A percentile compares a stretch with the other conserved stretches of the same genome.
These are phyloP conservation scores for Promerops cafer DNA, from an alignment of 2,113 vertebrate genomes.

Conservation along the genomic window DNA sequence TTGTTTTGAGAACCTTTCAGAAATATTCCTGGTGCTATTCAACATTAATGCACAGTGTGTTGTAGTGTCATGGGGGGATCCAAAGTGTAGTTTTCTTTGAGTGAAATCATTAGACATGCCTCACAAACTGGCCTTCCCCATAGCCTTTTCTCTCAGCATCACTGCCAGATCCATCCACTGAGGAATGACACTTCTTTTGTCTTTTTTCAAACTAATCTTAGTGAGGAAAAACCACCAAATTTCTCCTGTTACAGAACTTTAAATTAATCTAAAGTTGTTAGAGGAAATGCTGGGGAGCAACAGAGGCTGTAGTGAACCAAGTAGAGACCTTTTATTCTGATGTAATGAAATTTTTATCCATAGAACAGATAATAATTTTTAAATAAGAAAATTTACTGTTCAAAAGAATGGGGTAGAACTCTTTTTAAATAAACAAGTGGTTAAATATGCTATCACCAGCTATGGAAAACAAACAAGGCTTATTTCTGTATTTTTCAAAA, in stretches of 20 bases:
- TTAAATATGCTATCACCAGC: background rate
- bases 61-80: background rate
- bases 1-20: conserved; percentile 18
- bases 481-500: background rate
- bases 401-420: background rate
- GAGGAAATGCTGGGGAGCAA: background rate
- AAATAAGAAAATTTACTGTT: background rate
- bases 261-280: background rate
- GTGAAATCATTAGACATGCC: background rate
- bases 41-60: background rate
- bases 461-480: background rate
- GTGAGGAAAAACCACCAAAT: background rate
- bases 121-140: background rate
- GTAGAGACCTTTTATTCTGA: background rate
- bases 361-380: background rate
- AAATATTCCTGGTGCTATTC: background rate
- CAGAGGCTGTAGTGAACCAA: background rate
- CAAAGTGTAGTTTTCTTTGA: background rate
- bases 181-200: background rate
- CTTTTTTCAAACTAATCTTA: background rate
- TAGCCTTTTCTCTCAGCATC: background rate
- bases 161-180: background rate
- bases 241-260: background rate
- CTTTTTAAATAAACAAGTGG: background rate
- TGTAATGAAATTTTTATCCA: background rate